Base-by-base conservation (phyloP, 2,113 vertebrate genomes). In the Arenaria interpres region DNA sequence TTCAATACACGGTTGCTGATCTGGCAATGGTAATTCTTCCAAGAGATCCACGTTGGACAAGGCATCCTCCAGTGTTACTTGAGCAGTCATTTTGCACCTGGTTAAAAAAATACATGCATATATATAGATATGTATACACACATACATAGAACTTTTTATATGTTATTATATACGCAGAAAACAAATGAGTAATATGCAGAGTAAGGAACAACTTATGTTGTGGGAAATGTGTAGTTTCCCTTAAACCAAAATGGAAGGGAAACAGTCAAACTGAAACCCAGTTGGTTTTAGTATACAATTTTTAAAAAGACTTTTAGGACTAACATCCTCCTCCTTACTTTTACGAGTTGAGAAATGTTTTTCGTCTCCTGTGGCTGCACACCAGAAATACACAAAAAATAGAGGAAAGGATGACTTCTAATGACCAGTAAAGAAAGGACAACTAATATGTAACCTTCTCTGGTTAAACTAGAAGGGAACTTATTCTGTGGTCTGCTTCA, bases 1-100 rank as follows among this genome's bases (percentile, higher is more conserved):
- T 95, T 99, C 99, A 37, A 99, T 99, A 97, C 99, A 99, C 0
- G 99, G 99, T 91, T 99, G 99, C 97, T 99, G 99, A 97, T 99
- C 99, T 0, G 99, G 99, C 66, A 99, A 97, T 1, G 99, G 99
- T 73, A 99, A 98, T 97, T 99, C 99, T 96, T 99, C 99, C 98
- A 99, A 97, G 94, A 99, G 99, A 96, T 99, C 99, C 96, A 99
- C 99, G 3, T 99, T 99, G 98, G 99, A 99, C 67, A 99, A 98
- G 25, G 99, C 99, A 37, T 99, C 99, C 91, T 99, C 99, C 87
- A 99, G 96, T 3, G 99, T 99, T 92, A 99, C 99, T 35, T 99
- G 98, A 89, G 99, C 98, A 46, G 99, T 96, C 99, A 99, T 99
- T 92, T 98, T 98, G 96, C 62, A 96, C 96, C 98, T 98, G 72